Conservation (phyloP, 2,113 vertebrate species). For the Oreamnos americanus region DNA sequence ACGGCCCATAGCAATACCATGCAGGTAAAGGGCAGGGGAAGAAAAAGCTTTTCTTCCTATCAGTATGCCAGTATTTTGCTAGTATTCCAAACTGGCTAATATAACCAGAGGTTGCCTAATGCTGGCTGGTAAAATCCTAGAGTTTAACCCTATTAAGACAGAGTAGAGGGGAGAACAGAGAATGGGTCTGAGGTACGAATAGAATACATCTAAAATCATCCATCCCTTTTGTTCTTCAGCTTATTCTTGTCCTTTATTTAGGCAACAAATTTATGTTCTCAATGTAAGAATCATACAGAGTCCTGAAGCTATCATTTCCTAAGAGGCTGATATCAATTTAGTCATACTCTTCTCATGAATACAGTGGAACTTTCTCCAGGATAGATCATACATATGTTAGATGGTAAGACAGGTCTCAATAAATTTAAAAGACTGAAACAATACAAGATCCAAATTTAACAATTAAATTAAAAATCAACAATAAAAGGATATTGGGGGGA, state of each 20-base stretch:
- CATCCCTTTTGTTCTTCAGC: neutral
- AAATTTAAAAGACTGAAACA: neutral
- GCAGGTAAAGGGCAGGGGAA: neutral
- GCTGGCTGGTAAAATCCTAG: neutral
- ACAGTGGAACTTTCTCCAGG: neutral
- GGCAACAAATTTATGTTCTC: neutral
- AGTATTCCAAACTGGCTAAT: neutral
- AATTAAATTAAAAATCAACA: neutral
- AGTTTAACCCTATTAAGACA: neutral
- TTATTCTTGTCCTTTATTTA: neutral
- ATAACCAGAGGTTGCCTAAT: neutral
- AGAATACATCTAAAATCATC: neutral
- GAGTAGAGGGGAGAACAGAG: neutral
- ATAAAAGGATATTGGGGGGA: neutral
- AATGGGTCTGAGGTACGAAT: neutral
- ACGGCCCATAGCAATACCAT: neutral
- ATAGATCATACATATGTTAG: neutral
- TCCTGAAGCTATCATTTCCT: neutral
- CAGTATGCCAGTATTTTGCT: neutral
- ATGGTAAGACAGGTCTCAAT: neutral
- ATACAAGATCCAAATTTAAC: neutral
- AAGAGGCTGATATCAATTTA: neutral
- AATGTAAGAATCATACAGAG: neutral
- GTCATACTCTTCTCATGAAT: neutral
- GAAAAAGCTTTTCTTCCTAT: neutral